Percentiles rank a stretch among this genome's conserved stretches.
phyloP scores from a whole-genome alignment of 2,888 invertebrate genomes.

The Mactromeris polynyma region DNA sequence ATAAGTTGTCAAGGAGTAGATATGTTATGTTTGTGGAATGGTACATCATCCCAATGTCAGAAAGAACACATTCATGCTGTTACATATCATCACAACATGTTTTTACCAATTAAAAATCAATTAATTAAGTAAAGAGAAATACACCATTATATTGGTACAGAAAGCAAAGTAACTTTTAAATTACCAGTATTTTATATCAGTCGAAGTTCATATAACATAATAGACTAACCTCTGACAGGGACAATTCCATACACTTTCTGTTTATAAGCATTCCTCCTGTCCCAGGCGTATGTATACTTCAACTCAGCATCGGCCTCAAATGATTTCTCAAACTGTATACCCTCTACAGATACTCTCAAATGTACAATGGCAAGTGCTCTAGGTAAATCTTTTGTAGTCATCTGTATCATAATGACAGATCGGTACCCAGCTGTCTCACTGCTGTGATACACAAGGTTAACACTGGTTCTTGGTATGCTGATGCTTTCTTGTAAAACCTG shows the following conservation, averaged over 20 bases:
- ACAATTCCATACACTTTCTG: conserved; percentile 99
- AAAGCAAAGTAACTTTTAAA: no score
- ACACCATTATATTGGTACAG: no score
- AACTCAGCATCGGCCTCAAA: conserved; percentile 98
- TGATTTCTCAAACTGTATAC: conserved; percentile 95
- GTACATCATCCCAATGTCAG: no score
- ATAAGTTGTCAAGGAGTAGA: no score
- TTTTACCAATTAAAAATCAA: no score
- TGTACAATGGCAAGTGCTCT: conserved; percentile 90
- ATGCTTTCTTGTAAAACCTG: conserved; percentile 99
- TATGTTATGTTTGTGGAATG: no score
- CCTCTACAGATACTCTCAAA: conserved; percentile 95
- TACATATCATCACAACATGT: no score
- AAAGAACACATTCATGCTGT: no score
- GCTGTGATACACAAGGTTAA: conserved; percentile 97
- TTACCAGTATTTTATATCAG: no score
- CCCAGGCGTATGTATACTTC: conserved; percentile 99
- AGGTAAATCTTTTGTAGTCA: conserved; percentile 85
- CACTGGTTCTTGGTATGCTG: conserved; percentile 96
- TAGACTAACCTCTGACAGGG: conserved; percentile 92
- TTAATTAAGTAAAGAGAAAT: no score
- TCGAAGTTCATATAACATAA: background rate
- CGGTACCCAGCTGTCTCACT: conserved; percentile 97
- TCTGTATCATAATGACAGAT: conserved; percentile 93
- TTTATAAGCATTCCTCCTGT: conserved; percentile 98